phyloP scores from a whole-genome alignment of 1,140 invertebrate genomes.

The Physella acuta region DNA sequence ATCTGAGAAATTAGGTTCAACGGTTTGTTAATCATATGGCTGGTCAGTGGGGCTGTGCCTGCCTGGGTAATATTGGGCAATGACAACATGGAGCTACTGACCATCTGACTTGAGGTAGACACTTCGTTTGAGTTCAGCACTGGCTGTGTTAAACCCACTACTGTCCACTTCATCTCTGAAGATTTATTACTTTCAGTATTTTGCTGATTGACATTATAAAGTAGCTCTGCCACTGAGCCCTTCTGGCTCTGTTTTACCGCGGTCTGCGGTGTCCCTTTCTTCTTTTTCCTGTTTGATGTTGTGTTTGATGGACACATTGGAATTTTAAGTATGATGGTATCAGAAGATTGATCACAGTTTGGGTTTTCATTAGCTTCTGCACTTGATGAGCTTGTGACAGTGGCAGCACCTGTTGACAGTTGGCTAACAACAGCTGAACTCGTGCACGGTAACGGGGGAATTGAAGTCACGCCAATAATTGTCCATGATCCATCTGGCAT shows the following conservation, averaged over 20 bases:
- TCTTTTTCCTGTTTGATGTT: neutral
- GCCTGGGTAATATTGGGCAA: too few species aligned
- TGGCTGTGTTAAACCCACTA: neutral
- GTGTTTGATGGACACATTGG: neutral
- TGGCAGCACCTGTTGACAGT: neutral
- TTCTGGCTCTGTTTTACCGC: too few species aligned
- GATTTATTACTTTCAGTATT: neutral
- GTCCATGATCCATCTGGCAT: slow-evolving; percentile 2
- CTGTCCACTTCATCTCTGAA: slow-evolving; percentile 14
- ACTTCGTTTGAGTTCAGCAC: too few species aligned
- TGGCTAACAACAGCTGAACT: neutral
- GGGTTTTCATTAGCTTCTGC: neutral
- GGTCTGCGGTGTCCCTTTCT: too few species aligned
- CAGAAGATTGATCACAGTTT: neutral
- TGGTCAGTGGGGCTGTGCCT: too few species aligned
- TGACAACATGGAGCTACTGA: too few species aligned
- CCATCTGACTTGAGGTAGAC: too few species aligned
- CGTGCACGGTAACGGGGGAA: neutral
- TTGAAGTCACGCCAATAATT: neutral
- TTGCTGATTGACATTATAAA: too few species aligned
- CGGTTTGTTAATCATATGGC: too few species aligned
- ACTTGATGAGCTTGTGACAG: neutral
- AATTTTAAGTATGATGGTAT: slow-evolving; percentile 10
- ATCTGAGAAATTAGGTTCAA: too few species aligned
- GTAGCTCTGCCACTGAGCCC: too few species aligned